phyloP scores from a whole-genome alignment of 2,797 vertebrate species.

The Centropyge bicolor region DNA sequence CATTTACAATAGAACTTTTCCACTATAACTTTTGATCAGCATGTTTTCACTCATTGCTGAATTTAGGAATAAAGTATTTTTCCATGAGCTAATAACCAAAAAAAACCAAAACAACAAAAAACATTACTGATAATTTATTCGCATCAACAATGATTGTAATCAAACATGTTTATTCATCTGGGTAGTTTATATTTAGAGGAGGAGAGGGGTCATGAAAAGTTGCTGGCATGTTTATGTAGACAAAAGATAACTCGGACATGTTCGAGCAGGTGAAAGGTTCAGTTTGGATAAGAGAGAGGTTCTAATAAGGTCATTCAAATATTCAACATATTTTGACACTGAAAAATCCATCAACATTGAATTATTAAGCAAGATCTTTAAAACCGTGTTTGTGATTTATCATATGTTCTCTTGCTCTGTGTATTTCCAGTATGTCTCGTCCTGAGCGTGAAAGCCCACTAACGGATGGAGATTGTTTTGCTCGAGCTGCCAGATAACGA shows the following conservation, averaged over 20 bases:
- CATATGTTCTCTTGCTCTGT: constrained; percentile 6
- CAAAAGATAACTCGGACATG: constrained; percentile 28
- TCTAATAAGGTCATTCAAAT: constrained; percentile 7
- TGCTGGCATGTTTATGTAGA: constrained; percentile 45
- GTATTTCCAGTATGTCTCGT: constrained; percentile 18
- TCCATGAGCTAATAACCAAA: not conserved
- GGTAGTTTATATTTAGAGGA: constrained; percentile 57
- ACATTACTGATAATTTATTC: constrained; percentile 36
- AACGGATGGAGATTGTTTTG: constrained; percentile 45
- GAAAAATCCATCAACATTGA: not conserved
- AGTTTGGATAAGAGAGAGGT: constrained; percentile 10
- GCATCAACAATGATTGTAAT: constrained; percentile 14
- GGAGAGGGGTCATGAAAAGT: constrained; percentile 32
- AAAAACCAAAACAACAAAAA: not conserved
- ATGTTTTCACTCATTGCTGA: not conserved
- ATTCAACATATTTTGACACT: not conserved
- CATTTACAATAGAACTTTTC: constrained; percentile 56
- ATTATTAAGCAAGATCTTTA: not conserved
- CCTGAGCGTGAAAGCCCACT: not conserved
- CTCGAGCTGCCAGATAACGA: constrained; percentile 59
- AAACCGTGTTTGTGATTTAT: constrained; percentile 15
- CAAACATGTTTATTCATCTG: constrained; percentile 46
- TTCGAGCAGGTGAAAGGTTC: constrained; percentile 31
- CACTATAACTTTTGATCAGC: constrained; percentile 36
- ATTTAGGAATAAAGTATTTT: not conserved